Conservation (phyloP, 2,888 invertebrate genomes). For the Drepanosiphum platanoidis region DNA sequence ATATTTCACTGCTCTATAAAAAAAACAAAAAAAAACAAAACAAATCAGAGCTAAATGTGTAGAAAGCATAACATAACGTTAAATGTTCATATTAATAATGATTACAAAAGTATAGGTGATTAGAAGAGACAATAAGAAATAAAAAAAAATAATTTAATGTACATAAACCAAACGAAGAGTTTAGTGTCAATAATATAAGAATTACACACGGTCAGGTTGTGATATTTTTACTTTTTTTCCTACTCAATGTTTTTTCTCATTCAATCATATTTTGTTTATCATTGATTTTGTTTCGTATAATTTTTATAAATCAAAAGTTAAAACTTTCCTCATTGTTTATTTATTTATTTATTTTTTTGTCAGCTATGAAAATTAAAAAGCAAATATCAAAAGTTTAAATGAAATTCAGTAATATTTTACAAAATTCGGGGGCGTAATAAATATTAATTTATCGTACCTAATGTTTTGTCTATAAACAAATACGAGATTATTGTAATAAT, state of each 20-base stretch:
- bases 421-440: neutral
- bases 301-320: neutral
- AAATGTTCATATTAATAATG: neutral
- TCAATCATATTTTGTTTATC: neutral
- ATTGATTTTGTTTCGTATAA: neutral
- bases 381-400: neutral
- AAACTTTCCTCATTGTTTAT: neutral
- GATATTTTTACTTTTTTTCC: conserved; percentile 42
- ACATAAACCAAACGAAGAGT: neutral
- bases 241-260: conserved; percentile 4
- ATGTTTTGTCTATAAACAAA: conserved; percentile 14
- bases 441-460: too few species aligned
- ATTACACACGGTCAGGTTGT: conserved; percentile 53
- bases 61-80: neutral
- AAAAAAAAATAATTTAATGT: neutral
- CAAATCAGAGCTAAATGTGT: neutral
- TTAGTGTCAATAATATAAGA: neutral
- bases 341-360: neutral
- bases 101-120: neutral
- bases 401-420: conserved; percentile 2
- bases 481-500: neutral
- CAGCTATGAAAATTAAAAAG: neutral
- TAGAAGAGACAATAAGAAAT: conserved; percentile 50
- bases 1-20: neutral
- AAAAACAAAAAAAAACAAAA: too few species aligned